Evolutionary conservation across 2,888 invertebrate species (phyloP).

Genomic region (Pterostichus madidus): DNA sequence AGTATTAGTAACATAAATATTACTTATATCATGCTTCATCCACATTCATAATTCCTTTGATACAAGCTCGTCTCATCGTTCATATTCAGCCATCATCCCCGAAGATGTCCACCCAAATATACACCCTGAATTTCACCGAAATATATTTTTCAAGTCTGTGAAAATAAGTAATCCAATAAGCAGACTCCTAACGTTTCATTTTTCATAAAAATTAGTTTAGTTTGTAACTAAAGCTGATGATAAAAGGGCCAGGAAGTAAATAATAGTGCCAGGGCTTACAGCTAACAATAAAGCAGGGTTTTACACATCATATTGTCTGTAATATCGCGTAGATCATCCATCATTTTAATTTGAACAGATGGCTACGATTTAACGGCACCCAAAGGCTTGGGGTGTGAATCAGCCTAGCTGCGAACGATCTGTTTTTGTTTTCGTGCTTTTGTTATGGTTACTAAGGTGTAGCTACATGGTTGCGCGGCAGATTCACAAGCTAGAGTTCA

Average conservation of each 20-base stretch:
- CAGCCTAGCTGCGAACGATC: not conserved
- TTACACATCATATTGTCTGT: constrained; percentile 13
- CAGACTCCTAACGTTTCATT: not conserved
- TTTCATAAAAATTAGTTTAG: not conserved
- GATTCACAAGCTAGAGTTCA: too few species aligned
- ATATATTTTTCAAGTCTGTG: not conserved
- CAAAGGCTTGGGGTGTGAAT: constrained; percentile 22
- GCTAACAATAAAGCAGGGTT: constrained; percentile 23
- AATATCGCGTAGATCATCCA: constrained; percentile 17
- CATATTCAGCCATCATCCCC: too few species aligned
- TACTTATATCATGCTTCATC: too few species aligned
- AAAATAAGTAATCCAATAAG: constrained; percentile 6
- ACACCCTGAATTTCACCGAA: too few species aligned
- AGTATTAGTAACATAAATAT: too few species aligned
- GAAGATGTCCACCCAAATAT: too few species aligned
- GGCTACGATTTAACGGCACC: constrained; percentile 35
- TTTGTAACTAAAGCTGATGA: too few species aligned
- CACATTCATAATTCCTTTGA: too few species aligned
- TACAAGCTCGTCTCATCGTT: too few species aligned
- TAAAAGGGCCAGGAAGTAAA: not conserved
- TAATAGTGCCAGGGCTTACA: constrained; percentile 3
- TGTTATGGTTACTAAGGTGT: not conserved
- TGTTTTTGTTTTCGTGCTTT: not conserved
- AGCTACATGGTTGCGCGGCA: too few species aligned
- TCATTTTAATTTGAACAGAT: constrained; percentile 55